Evolutionary conservation across 2,113 vertebrate species (phyloP).

Genomic region (Microtus richardsoni): DNA sequence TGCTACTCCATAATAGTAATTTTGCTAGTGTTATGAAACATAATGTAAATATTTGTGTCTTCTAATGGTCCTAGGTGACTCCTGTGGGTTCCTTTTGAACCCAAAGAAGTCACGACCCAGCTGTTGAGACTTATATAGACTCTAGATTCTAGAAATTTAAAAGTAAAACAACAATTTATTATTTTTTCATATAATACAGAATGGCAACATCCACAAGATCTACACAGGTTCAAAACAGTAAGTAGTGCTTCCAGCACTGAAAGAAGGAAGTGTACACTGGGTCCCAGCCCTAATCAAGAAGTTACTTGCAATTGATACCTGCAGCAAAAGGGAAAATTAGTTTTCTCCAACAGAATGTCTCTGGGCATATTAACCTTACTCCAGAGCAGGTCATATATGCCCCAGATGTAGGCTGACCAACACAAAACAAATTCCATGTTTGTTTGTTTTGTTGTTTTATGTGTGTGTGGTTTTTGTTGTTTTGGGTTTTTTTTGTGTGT

Average conservation of each 20-base stretch:
- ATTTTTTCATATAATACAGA: neutral
- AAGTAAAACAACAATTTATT: neutral
- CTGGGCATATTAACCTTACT: neutral
- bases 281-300: neutral
- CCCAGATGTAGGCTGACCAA: neutral
- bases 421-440: neutral
- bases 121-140: neutral
- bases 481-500: neutral
- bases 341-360: neutral
- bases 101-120: accelerated
- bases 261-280: neutral
- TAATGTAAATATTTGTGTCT: neutral
- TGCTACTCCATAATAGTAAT: neutral
- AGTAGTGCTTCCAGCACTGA: neutral
- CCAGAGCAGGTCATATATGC: neutral
- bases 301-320: neutral
- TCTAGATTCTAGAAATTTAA: neutral
- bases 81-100: neutral
- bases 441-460: neutral
- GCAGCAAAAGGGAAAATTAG: neutral
- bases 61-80: neutral
- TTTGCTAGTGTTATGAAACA: neutral
- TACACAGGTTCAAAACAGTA: neutral
- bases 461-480: neutral
- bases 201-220: neutral